These are phyloP conservation scores for Semnornis frantzii DNA, from an alignment of 2,113 vertebrate genomes.

Conservation along the genomic window DNA sequence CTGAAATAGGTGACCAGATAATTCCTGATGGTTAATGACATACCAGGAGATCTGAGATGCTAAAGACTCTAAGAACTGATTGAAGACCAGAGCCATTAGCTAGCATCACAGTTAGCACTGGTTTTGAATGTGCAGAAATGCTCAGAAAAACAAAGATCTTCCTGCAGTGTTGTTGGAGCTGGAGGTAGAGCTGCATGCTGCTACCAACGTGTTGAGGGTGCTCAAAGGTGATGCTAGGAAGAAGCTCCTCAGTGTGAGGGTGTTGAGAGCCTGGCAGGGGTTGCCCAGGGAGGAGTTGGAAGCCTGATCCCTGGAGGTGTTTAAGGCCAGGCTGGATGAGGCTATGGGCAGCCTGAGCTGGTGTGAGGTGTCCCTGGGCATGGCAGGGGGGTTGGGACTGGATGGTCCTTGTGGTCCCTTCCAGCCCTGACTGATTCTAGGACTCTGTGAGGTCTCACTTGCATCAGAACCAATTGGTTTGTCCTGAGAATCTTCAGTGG, in stretches of 20 bases:
- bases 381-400: no score
- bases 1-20: conserved; percentile 12
- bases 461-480: background rate
- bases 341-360: no score
- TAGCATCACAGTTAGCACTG: background rate
- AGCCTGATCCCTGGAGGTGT: no score
- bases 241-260: no score
- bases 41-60: conserved; percentile 13
- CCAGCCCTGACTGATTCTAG: no score
- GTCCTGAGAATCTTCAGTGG: background rate
- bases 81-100: conserved; percentile 12
- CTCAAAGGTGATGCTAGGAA: no score
- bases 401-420: no score
- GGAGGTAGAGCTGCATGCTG: background rate
- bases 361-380: no score
- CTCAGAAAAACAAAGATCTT: background rate
- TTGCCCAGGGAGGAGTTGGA: no score
- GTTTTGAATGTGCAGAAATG: background rate
- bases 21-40: conserved; percentile 34
- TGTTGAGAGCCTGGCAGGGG: no score
- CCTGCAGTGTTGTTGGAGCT: background rate
- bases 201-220: background rate
- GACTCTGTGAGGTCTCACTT: background rate
- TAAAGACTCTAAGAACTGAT: background rate
- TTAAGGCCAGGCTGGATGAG: no score